Percentiles rank a stretch among this genome's conserved stretches.
phyloP scores from a whole-genome alignment of 2,888 invertebrate genomes.

The Leptinotarsa haldemani region DNA sequence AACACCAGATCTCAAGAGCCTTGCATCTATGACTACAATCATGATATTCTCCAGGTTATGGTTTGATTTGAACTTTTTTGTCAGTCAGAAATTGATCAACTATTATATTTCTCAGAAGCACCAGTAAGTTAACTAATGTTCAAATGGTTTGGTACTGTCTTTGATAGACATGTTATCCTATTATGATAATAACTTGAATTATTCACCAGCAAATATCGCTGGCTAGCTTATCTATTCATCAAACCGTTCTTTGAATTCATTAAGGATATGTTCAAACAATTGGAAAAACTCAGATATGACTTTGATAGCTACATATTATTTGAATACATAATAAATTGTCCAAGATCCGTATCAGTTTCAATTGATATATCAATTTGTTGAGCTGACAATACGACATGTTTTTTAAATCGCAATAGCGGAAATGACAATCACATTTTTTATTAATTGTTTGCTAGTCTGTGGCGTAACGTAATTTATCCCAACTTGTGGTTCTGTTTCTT shows the following conservation, averaged over 20 bases:
- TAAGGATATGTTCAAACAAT: not conserved
- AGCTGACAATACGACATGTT: conserved; percentile 1
- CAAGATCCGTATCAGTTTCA: conserved; percentile 1
- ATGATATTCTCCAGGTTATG: no score
- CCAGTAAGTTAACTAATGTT: no score
- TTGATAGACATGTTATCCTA: no score
- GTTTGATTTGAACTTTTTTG: no score
- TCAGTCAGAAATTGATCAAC: no score
- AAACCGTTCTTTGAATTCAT: not conserved
- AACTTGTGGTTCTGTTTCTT: no score
- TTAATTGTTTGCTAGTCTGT: conserved; percentile 2
- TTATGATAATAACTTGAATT: no score
- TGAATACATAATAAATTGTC: not conserved
- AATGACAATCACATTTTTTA: not conserved
- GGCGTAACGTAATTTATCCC: no score
- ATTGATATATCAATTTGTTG: conserved; percentile 8
- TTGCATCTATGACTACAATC: no score
- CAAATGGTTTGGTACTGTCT: no score
- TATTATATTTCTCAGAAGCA: no score
- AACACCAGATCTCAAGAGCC: no score
- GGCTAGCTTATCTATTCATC: not conserved
- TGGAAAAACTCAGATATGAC: not conserved
- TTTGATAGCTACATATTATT: not conserved
- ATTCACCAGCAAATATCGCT: not conserved
- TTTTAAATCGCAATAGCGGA: not conserved